Evolutionary conservation across 1,140 invertebrate species (phyloP).

Genomic region (Drosophila setifemur): DNA sequence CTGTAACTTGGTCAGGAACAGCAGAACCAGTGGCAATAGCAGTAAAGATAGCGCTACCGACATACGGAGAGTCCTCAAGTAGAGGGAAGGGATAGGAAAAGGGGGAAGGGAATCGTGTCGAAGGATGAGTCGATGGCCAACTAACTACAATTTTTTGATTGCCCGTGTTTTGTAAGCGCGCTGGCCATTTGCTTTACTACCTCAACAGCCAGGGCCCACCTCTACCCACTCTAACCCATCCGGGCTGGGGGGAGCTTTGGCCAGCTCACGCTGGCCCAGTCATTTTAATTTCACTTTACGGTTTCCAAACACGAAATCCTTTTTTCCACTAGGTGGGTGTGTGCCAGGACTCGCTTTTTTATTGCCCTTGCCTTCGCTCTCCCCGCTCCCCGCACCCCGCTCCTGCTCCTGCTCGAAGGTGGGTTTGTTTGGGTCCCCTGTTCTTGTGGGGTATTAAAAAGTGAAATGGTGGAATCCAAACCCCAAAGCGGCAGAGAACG

Average conservation of each 20-base stretch:
- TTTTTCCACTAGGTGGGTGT: conserved; percentile 62
- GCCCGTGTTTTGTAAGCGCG: conserved; percentile 53
- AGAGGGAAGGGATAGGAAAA: conserved; percentile 1
- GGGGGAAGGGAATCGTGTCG: conserved; percentile 16
- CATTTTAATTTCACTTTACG: conserved; percentile 80
- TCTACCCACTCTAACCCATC: background rate
- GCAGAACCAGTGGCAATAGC: conserved; percentile 22
- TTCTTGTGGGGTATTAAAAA: conserved; percentile 60
- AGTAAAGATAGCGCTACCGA: conserved; percentile 52
- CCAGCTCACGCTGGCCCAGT: conserved; percentile 55
- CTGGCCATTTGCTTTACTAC: conserved; percentile 60
- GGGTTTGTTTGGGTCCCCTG: conserved; percentile 45
- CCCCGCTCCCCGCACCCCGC: background rate
- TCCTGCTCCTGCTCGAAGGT: conserved; percentile 6
- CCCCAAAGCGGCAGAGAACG: conserved; percentile 6
- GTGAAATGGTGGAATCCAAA: conserved; percentile 53
- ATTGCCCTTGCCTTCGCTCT: conserved; percentile 26
- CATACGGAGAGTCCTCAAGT: conserved; percentile 40
- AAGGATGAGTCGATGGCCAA: conserved; percentile 66
- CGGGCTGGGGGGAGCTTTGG: conserved; percentile 31
- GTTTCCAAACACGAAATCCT: conserved; percentile 78
- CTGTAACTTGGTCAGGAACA: conserved; percentile 47
- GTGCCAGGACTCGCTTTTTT: conserved; percentile 60
- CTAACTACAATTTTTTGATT: conserved; percentile 60
- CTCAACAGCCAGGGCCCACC: background rate